Conservation (phyloP, 2,113 vertebrate species). For the Chloebia gouldiae region DNA sequence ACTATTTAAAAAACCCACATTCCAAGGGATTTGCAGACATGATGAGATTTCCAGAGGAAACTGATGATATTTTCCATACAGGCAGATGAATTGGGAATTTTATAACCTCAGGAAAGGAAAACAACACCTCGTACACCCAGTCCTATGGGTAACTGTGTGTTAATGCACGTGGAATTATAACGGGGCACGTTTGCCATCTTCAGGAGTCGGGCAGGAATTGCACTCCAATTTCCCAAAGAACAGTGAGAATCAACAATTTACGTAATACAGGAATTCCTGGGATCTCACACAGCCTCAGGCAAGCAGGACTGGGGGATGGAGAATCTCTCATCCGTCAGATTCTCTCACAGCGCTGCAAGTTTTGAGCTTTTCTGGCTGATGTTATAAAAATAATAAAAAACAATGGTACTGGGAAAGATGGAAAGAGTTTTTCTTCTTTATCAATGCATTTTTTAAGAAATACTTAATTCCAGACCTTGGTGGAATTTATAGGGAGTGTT, state of each 20-base stretch:
- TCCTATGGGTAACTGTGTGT: neutral
- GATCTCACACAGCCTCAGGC: neutral
- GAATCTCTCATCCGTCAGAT: neutral
- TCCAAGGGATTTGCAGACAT: neutral
- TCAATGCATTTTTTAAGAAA: neutral
- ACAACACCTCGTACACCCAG: accelerated
- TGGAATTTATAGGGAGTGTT: neutral
- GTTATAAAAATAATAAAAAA: neutral
- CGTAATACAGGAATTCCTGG: neutral
- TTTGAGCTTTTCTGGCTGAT: neutral
- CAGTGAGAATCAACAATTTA: neutral
- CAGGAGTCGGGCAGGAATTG: neutral
- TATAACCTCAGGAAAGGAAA: neutral
- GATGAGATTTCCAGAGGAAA: neutral
- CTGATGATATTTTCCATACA: neutral
- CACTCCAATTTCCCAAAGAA: neutral
- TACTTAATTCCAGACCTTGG: neutral
- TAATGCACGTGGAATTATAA: neutral
- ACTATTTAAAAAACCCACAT: neutral
- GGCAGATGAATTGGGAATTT: neutral
- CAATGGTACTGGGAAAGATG: neutral
- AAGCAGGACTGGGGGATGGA: neutral
- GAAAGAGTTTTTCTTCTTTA: neutral
- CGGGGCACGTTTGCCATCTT: constrained; percentile 24
- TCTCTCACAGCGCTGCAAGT: neutral